phyloP scores from a whole-genome alignment of 2,797 vertebrate genomes.

The Xenentodon cancila region DNA sequence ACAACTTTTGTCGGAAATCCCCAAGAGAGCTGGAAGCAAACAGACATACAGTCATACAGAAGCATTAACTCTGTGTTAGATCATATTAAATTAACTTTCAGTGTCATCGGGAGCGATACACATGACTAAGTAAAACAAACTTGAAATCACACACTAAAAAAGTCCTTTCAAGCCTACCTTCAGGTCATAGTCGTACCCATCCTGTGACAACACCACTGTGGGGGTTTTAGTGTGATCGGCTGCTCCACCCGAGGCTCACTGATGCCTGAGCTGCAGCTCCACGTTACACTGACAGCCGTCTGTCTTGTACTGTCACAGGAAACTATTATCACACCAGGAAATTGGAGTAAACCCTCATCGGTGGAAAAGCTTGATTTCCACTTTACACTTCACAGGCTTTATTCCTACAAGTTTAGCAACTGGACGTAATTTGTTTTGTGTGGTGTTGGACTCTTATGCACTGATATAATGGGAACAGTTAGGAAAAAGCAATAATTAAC shows the following conservation, averaged over 20 bases:
- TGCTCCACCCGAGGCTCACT: conserved; percentile 46
- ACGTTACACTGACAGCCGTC: conserved; percentile 42
- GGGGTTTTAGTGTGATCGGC: too few species aligned
- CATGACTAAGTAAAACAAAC: not conserved
- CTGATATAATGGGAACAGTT: too few species aligned
- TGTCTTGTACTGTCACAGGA: conserved; percentile 9
- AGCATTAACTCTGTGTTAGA: too few species aligned
- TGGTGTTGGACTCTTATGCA: too few species aligned
- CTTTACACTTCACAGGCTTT: too few species aligned
- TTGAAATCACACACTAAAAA: too few species aligned
- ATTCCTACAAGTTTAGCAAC: too few species aligned
- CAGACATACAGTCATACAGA: not conserved
- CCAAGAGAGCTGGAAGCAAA: not conserved
- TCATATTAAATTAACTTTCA: too few species aligned
- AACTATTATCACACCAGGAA: conserved; percentile 32
- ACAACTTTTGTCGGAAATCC: conserved; percentile 27
- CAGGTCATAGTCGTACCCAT: not conserved
- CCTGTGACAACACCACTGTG: too few species aligned
- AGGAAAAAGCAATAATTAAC: too few species aligned
- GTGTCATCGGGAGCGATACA: not conserved
- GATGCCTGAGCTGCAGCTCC: conserved; percentile 17
- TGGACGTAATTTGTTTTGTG: too few species aligned
- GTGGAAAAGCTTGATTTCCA: not conserved
- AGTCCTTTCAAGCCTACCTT: conserved; percentile 4
- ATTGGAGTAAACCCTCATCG: not conserved